Percentiles rank a stretch among this genome's conserved stretches.
These are phyloP conservation scores for Hystrix cristata DNA, from an alignment of 2,113 vertebrate genomes.

Conservation along the genomic window DNA sequence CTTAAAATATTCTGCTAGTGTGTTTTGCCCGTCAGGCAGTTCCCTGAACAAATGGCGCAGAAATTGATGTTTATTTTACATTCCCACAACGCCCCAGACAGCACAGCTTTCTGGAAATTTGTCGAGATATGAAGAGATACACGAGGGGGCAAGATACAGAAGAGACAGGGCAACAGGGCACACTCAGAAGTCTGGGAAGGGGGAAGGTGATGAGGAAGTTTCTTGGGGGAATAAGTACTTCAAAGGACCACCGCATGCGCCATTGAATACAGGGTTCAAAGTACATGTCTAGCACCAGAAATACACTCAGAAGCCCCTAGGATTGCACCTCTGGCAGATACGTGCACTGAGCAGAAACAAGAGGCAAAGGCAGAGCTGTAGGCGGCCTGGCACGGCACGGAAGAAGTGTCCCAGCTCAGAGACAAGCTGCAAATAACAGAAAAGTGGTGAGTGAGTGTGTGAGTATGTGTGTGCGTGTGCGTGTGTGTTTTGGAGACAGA, in stretches of 20 bases:
- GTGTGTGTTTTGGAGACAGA: not conserved
- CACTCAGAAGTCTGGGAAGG: not conserved
- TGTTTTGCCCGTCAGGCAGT: not conserved
- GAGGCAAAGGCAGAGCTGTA: not conserved
- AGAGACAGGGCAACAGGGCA: not conserved
- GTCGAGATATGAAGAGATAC: not conserved
- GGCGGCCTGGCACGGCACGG: not conserved
- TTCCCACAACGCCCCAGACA: not conserved
- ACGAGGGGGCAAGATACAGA: not conserved
- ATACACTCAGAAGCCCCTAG: not conserved
- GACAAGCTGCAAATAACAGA: not conserved
- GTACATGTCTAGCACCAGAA: not conserved
- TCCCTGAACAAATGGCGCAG: not conserved
- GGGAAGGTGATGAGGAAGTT: not conserved
- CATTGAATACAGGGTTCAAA: not conserved
- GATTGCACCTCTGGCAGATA: not conserved
- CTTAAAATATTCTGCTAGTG: not conserved
- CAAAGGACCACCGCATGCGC: not conserved
- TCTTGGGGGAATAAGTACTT: not conserved
- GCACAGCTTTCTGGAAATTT: not conserved
- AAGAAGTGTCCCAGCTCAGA: not conserved
- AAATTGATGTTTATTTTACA: not conserved
- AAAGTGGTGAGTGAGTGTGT: not conserved
- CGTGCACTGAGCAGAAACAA: not conserved
- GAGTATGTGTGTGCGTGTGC: not conserved